Evolutionary conservation across 2,888 invertebrate genomes (phyloP).

Genomic region (Calephelis perditalis): DNA sequence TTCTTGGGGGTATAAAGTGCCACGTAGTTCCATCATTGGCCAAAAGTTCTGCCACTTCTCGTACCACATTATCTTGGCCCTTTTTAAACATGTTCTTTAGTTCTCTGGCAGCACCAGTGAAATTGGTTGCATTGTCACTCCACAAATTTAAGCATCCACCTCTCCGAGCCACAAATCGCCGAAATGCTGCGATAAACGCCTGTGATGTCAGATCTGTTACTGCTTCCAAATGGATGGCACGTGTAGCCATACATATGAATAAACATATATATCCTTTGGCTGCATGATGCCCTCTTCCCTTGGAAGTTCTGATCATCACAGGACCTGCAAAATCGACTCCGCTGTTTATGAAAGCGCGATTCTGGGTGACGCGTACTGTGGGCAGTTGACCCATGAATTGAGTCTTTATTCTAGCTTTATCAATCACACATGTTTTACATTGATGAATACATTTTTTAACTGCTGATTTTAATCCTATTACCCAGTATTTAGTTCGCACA

Average conservation of each 20-base stretch:
- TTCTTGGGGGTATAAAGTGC: not conserved
- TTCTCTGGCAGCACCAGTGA: constrained; percentile 1
- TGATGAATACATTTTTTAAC: constrained; percentile 19
- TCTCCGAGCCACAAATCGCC: constrained; percentile 1
- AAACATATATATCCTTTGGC: too few species aligned
- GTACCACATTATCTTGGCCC: not conserved
- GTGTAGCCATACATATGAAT: not conserved
- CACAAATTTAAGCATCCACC: not conserved
- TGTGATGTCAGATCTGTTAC: not conserved
- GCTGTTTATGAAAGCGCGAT: constrained; percentile 19
- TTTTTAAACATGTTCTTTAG: not conserved
- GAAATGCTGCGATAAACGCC: not conserved
- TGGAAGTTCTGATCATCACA: constrained; percentile 19
- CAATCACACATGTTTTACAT: constrained; percentile 17
- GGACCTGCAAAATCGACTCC: constrained; percentile 26
- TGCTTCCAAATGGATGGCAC: not conserved
- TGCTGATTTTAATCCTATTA: constrained; percentile 17
- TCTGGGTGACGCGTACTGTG: constrained; percentile 15
- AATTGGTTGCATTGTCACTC: constrained; percentile 3
- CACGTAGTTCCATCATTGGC: not conserved
- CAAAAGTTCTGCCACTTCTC: not conserved
- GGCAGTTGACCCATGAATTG: constrained; percentile 25
- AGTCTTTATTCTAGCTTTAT: constrained; percentile 14
- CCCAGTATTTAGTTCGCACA: constrained; percentile 22
- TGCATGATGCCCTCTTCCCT: constrained; percentile 21